Base-by-base conservation (phyloP, 2,797 vertebrate species). In the Epinephelus malabaricus region DNA sequence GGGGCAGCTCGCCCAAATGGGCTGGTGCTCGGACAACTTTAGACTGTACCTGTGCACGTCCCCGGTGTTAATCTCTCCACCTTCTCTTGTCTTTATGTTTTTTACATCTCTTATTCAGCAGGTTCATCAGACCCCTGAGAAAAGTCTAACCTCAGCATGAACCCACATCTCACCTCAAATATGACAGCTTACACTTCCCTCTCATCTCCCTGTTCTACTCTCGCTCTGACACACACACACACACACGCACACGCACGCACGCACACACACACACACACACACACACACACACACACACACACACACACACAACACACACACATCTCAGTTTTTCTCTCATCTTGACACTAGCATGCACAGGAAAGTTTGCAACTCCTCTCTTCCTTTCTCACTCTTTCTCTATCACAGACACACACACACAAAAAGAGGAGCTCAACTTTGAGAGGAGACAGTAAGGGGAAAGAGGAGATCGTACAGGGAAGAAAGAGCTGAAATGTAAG, bases 41-140 rank as follows among this genome's bases (percentile, higher is more conserved):
- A 43, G 40, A 1, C 40, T 9, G 11, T 43, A 43, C 40, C 40
- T 43, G 40, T 43, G 40, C 40, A 34, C 7, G 11, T 43, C 40
- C 40, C 40, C 9, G 70, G 78, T 85, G 83, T 92, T 89, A 87
- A 92, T 91, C 89, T 86, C 84, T 81, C 70, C 77, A 55, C 82
- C 79, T 72, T 66, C 69, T 87, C 70, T 69, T 88, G 73, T 75
- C 76, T 86, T 78, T 69, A 61, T 15, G 18, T 65, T 84, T 81
- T 86, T 88, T 74, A 83, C 79, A 92, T 87, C 81, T 90, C 56
- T 86, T 80, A 30, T 89, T 87, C 88, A 82, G 84, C 83, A 88
- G 90, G 85, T 94, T 92, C 81, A 86, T 69, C 79, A 76, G 68
- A 92, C 94, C 92, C 92, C 81, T 94, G 94, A 95, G 94, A 95